Conservation (phyloP, 2,888 invertebrate genomes). For the Cephalotes varians region DNA sequence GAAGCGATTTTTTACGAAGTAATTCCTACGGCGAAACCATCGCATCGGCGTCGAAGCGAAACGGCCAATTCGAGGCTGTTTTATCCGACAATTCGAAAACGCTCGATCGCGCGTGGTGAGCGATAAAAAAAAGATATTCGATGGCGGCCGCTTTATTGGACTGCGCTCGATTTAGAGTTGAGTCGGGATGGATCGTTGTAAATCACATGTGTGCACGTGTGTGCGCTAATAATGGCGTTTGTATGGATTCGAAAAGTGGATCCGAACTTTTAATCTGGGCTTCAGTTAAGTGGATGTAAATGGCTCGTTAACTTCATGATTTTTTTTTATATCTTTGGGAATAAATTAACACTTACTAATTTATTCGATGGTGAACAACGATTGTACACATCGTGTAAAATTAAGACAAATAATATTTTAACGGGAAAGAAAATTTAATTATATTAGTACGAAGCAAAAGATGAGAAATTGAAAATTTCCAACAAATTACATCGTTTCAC, state of each 20-base stretch:
- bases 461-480: constrained; percentile 15
- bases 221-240: constrained; percentile 15
- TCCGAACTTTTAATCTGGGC: constrained; percentile 32
- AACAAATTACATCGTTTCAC: background rate
- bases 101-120: constrained; percentile 48
- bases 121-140: constrained; percentile 42
- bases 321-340: constrained; percentile 7
- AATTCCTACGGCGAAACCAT: constrained; percentile 47
- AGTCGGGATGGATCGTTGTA: constrained; percentile 32
- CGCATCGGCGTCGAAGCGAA: constrained; percentile 41
- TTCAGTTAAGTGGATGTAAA: constrained; percentile 32
- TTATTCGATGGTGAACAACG: background rate
- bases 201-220: constrained; percentile 35
- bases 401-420: constrained; percentile 1
- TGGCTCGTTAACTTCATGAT: constrained; percentile 29
- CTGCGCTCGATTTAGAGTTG: constrained; percentile 45
- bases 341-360: background rate
- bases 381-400: background rate
- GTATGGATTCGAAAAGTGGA: constrained; percentile 26
- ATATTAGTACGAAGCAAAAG: background rate
- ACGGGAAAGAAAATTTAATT: background rate
- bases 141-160: constrained; percentile 44
- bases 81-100: constrained; percentile 47
- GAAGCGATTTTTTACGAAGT: constrained; percentile 48
- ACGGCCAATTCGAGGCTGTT: constrained; percentile 53